Evolutionary conservation across 2,888 invertebrate genomes (phyloP).

Genomic region (Bembecia ichneumoniformis): DNA sequence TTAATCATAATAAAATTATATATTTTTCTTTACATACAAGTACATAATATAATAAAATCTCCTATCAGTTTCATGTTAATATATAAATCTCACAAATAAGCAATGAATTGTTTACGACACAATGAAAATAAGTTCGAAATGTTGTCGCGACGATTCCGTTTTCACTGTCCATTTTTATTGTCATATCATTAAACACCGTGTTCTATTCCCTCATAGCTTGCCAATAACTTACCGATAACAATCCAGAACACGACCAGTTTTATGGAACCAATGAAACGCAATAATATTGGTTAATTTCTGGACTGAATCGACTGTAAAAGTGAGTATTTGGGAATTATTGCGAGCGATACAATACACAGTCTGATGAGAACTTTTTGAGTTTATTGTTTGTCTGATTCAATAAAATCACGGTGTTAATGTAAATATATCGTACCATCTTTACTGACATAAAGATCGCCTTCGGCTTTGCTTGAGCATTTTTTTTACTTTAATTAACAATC

Average conservation of each 20-base stretch:
- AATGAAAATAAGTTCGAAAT: slow-evolving; percentile 24
- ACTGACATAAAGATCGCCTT: too few species aligned
- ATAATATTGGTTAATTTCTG: slow-evolving; percentile 30
- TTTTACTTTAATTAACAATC: too few species aligned
- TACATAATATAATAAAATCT: too few species aligned
- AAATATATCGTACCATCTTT: too few species aligned
- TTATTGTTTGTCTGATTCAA: too few species aligned
- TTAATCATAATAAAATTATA: too few species aligned
- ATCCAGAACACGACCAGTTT: slow-evolving; percentile 15
- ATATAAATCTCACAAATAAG: slow-evolving; percentile 15
- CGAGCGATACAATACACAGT: not conserved
- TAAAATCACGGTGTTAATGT: too few species aligned
- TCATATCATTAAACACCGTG: slow-evolving; percentile 21
- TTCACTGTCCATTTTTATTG: slow-evolving; percentile 33
- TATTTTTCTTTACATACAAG: too few species aligned
- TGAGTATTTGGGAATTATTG: not conserved
- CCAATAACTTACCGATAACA: slow-evolving; percentile 14
- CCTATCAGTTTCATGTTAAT: too few species aligned
- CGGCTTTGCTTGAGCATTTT: too few species aligned
- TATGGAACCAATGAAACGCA: slow-evolving; percentile 27
- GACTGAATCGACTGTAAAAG: slow-evolving; percentile 23
- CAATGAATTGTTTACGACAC: slow-evolving; percentile 25
- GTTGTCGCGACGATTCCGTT: slow-evolving; percentile 21
- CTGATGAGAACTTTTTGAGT: too few species aligned
- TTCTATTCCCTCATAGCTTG: slow-evolving; percentile 21